Percentiles rank a stretch among this genome's conserved stretches.
phyloP scores from a whole-genome alignment of 2,888 invertebrate genomes.

The Drosophila suboccidentalis region DNA sequence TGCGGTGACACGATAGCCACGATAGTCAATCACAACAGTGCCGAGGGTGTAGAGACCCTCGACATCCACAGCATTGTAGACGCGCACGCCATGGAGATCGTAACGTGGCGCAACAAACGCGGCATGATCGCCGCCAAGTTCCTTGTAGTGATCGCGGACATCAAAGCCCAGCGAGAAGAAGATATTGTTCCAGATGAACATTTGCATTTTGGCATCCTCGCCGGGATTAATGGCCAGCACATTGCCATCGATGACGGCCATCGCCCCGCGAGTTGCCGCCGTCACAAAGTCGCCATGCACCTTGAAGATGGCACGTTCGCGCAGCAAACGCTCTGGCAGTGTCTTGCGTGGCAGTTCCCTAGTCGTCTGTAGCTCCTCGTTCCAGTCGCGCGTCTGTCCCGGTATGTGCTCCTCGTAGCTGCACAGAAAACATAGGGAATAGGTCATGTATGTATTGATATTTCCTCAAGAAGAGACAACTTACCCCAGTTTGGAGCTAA shows the following conservation, averaged over 20 bases:
- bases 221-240: slow-evolving; percentile 99
- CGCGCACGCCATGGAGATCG: slow-evolving; percentile 98
- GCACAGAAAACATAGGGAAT: background rate
- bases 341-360: slow-evolving; percentile 97
- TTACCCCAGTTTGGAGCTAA: slow-evolving; percentile 95
- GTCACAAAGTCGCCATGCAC: slow-evolving; percentile 99
- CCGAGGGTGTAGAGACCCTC: slow-evolving; percentile 98
- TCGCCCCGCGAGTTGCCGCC: slow-evolving; percentile 98
- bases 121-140: slow-evolving; percentile 98
- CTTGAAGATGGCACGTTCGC: slow-evolving; percentile 99
- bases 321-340: slow-evolving; percentile 95
- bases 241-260: slow-evolving; percentile 99
- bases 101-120: slow-evolving; percentile 97
- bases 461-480: background rate
- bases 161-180: slow-evolving; percentile 99
- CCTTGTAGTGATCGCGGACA: slow-evolving; percentile 99
- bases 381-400: slow-evolving; percentile 99
- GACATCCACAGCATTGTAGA: slow-evolving; percentile 97
- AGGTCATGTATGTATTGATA: background rate
- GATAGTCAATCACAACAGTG: slow-evolving; percentile 99
- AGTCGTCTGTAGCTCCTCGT: slow-evolving; percentile 99
- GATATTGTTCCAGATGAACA: slow-evolving; percentile 99
- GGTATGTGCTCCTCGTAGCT: slow-evolving; percentile 99
- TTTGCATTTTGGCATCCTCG: slow-evolving; percentile 99
- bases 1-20: slow-evolving; percentile 98